Evolutionary conservation across 1,140 invertebrate species (phyloP).

Genomic region (Leptonema lineaticorne): DNA sequence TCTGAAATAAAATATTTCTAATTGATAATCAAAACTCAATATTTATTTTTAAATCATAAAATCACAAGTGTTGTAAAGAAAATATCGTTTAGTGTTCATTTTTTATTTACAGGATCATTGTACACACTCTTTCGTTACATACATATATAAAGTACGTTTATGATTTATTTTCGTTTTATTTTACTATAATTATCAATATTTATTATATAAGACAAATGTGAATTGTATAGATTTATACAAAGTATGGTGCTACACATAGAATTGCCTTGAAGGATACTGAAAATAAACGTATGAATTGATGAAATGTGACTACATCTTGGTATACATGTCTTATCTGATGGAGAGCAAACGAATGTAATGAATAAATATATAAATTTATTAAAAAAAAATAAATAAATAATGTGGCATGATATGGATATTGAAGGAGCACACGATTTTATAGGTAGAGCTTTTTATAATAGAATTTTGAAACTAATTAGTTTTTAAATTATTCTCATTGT

Average conservation of each 20-base stretch:
- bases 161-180: constrained; percentile 7
- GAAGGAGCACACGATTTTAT: constrained; percentile 39
- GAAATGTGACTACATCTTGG: constrained; percentile 25
- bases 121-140: no score
- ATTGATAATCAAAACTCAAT: no score
- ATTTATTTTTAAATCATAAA: no score
- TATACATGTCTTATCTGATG: neutral
- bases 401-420: constrained; percentile 30
- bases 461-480: constrained; percentile 14
- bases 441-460: constrained; percentile 25
- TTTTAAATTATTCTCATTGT: neutral
- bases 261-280: constrained; percentile 42
- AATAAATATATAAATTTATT: constrained; percentile 26
- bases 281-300: constrained; percentile 27
- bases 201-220: constrained; percentile 30
- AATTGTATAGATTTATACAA: constrained; percentile 39
- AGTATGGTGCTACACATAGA: constrained; percentile 42
- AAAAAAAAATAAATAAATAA: constrained; percentile 20
- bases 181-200: no score
- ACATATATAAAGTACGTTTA: constrained; percentile 5
- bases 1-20: no score
- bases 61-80: no score
- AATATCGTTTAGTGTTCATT: no score
- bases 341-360: constrained; percentile 4
- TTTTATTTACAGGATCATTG: no score